phyloP scores from a whole-genome alignment of 2,888 invertebrate species.

The Himalopsyche japonica region DNA sequence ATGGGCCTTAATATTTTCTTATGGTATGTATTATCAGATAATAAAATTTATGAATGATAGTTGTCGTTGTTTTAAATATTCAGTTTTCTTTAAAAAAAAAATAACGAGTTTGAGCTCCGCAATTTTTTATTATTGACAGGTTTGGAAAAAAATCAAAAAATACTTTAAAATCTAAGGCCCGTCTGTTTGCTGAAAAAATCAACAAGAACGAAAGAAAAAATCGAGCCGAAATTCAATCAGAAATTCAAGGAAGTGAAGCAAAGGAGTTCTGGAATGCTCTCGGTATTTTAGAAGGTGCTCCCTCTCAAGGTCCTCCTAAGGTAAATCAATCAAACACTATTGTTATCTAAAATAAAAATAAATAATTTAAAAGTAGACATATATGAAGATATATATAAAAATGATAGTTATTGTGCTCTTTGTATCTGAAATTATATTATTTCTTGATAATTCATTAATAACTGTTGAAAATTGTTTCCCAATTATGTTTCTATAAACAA shows the following conservation, averaged over 20 bases:
- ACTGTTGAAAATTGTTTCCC: too few species aligned
- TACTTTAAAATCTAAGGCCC: constrained; percentile 83
- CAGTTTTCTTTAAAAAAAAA: not conserved
- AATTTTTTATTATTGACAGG: constrained; percentile 44
- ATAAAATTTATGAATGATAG: not conserved
- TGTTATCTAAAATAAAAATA: not conserved
- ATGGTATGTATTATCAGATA: constrained; percentile 65
- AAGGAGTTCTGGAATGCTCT: constrained; percentile 82
- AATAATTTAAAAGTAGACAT: too few species aligned
- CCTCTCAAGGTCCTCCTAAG: constrained; percentile 44
- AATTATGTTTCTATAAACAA: too few species aligned
- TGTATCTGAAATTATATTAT: too few species aligned
- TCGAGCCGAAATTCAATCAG: constrained; percentile 85
- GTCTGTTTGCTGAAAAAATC: constrained; percentile 95
- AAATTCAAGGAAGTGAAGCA: constrained; percentile 81
- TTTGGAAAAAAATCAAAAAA: constrained; percentile 82
- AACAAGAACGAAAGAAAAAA: constrained; percentile 98
- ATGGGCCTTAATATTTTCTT: constrained; percentile 82
- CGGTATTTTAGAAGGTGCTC: constrained; percentile 60
- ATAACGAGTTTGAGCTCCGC: too few species aligned
- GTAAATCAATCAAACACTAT: not conserved
- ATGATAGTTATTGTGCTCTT: too few species aligned
- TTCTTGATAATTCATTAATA: too few species aligned
- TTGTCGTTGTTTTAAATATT: not conserved
- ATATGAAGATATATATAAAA: too few species aligned